phyloP scores from a whole-genome alignment of 2,888 invertebrate genomes.

The Blera fallax region DNA sequence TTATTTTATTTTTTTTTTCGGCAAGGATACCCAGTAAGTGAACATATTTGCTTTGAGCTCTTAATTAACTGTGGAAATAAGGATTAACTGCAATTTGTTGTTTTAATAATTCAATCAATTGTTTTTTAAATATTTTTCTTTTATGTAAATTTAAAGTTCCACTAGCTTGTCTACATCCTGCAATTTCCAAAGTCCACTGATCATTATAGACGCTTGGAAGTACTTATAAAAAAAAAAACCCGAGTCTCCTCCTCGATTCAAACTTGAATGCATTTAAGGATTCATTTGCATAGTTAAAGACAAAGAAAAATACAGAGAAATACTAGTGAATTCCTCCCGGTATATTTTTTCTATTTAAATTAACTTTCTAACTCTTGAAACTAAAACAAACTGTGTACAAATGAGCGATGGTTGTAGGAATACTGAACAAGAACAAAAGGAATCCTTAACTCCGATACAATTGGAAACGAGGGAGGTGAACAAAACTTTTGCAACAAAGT shows the following conservation, averaged over 20 bases:
- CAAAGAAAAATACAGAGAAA: conserved; percentile 26
- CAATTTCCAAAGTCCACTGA: neutral
- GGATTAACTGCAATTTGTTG: conserved; percentile 32
- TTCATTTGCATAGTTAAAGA: conserved; percentile 39
- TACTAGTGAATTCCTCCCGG: neutral
- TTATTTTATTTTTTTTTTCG: conserved; percentile 1
- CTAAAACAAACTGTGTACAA: conserved; percentile 63
- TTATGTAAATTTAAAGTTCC: too few relatives aligned
- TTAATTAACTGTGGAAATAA: conserved; percentile 43
- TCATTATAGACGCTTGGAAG: neutral
- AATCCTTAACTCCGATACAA: conserved; percentile 50
- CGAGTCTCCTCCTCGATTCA: neutral
- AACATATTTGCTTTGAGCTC: conserved; percentile 44
- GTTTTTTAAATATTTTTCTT: neutral
- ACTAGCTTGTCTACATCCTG: too few relatives aligned
- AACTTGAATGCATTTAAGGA: conserved; percentile 49
- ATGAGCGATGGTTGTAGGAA: conserved; percentile 43
- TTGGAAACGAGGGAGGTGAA: neutral
- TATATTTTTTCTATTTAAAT: conserved; percentile 59
- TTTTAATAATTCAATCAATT: neutral
- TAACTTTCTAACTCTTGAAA: conserved; percentile 62
- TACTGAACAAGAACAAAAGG: conserved; percentile 16
- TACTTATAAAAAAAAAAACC: neutral
- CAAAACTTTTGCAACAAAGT: conserved; percentile 41
- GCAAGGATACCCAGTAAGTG: neutral